Percentiles rank a stretch among this genome's conserved stretches.
Evolutionary conservation across 2,113 vertebrate genomes (phyloP).

Genomic region (Phylloscopus whistleri): DNA sequence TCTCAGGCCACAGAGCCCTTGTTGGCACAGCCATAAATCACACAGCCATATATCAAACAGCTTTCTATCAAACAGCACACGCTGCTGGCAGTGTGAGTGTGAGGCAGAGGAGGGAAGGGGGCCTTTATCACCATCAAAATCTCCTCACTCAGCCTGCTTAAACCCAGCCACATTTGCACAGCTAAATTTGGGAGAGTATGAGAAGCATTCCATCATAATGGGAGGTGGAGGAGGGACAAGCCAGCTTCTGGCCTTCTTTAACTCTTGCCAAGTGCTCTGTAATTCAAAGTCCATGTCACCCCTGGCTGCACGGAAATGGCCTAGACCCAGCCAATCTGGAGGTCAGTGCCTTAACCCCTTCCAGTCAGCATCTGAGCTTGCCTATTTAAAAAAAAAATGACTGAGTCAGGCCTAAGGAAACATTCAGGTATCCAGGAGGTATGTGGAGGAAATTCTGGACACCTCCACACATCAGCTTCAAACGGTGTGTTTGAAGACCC

Average conservation of each 20-base stretch:
- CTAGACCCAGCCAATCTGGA: neutral
- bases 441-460: neutral
- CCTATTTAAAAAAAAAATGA: neutral
- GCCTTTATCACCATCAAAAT: neutral
- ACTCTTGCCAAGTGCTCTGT: neutral
- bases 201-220: neutral
- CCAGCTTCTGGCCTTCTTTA: conserved; percentile 13
- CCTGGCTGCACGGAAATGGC: neutral
- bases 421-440: neutral
- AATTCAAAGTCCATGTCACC: neutral
- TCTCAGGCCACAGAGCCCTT: neutral
- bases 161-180: neutral
- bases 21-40: neutral
- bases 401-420: neutral
- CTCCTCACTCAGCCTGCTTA: neutral
- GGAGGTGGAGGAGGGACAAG: neutral
- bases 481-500: neutral
- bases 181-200: conserved; percentile 52
- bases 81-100: neutral
- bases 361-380: neutral
- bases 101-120: neutral
- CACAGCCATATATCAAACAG: neutral
- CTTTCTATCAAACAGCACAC: neutral
- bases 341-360: neutral
- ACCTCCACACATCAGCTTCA: neutral